phyloP scores from a whole-genome alignment of 2,888 invertebrate genomes.

The Scaptomyza polygonia region DNA sequence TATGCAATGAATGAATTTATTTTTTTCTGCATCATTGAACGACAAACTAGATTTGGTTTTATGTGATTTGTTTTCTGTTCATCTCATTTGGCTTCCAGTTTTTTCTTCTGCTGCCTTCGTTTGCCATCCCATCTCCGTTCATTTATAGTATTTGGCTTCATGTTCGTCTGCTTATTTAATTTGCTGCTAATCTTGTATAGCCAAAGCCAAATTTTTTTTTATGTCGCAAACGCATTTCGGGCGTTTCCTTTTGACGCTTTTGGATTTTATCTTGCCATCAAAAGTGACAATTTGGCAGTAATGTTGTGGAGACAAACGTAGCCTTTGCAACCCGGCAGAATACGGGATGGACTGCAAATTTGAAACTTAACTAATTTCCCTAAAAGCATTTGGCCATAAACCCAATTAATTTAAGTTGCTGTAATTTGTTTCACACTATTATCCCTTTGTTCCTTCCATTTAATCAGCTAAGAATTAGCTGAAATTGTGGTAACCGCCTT shows the following conservation, averaged over 20 bases:
- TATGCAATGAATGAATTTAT: constrained; percentile 58
- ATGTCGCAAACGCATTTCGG: constrained; percentile 5
- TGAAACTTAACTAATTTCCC: constrained; percentile 72
- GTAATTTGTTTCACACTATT: constrained; percentile 68
- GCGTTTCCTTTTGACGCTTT: constrained; percentile 43
- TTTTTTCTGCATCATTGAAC: constrained; percentile 79
- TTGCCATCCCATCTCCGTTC: constrained; percentile 20
- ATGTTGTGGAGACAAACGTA: constrained; percentile 36
- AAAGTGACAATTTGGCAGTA: constrained; percentile 70
- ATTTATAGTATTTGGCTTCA: constrained; percentile 49
- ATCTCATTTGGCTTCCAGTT: constrained; percentile 54
- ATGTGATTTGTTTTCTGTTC: constrained; percentile 74
- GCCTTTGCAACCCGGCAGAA: constrained; percentile 17
- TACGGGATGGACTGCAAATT: constrained; percentile 38
- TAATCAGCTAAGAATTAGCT: constrained; percentile 51
- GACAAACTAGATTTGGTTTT: constrained; percentile 78
- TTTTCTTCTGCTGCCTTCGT: neutral
- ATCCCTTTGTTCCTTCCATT: neutral
- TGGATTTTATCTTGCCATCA: constrained; percentile 64
- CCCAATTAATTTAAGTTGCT: constrained; percentile 76
- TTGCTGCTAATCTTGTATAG: constrained; percentile 77
- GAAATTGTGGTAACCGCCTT: constrained; percentile 56
- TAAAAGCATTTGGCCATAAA: constrained; percentile 79
- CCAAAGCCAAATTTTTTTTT: constrained; percentile 62
- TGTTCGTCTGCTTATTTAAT: constrained; percentile 74